Conservation (phyloP, 2,797 vertebrate genomes). For the Brotogeris chrysoptera region DNA sequence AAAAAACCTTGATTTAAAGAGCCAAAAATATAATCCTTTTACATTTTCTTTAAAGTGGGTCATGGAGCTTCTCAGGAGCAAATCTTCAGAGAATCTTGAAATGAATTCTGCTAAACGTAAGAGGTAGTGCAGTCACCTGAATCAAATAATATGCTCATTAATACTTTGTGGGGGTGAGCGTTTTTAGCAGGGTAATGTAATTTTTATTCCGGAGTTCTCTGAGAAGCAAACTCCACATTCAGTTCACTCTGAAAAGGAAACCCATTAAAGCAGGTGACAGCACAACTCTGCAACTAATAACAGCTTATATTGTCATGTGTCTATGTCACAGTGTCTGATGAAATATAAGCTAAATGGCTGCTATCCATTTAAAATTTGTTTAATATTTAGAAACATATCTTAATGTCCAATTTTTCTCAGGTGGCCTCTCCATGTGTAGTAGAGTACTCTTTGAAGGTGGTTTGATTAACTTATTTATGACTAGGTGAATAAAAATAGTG, state of each 20-base stretch:
- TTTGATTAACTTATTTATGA: background rate
- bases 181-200: background rate
- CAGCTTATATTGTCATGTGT: background rate
- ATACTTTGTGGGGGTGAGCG: background rate
- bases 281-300: background rate
- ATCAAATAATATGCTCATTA: background rate
- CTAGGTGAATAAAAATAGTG: background rate
- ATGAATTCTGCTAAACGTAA: background rate
- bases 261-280: background rate
- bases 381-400: background rate
- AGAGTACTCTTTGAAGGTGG: background rate
- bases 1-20: background rate
- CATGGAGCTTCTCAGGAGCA: conserved; percentile 1
- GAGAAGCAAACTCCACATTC: background rate
- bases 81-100: background rate
- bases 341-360: background rate
- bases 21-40: conserved; percentile 7
- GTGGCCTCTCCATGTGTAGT: background rate
- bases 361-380: background rate
- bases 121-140: background rate
- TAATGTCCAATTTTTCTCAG: background rate
- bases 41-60: conserved; percentile 41
- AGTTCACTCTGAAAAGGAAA: background rate
- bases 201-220: background rate
- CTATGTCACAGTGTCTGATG: background rate